These are phyloP conservation scores for Merluccius polli DNA, from an alignment of 2,797 vertebrate genomes.

Conservation along the genomic window DNA sequence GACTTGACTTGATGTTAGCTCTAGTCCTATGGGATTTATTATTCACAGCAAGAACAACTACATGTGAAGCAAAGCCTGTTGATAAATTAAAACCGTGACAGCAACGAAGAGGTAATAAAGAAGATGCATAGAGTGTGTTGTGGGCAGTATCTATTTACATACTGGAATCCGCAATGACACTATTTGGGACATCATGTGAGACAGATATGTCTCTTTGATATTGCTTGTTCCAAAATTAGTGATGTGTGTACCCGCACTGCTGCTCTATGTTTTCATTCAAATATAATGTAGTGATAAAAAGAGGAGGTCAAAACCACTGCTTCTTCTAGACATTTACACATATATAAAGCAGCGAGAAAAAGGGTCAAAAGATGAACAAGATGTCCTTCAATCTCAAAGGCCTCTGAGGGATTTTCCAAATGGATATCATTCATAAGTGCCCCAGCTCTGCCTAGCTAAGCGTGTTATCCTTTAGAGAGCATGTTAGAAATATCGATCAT, in stretches of 20 bases:
- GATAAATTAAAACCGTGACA: not conserved
- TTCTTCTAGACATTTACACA: not conserved
- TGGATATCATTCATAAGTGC: conserved; percentile 10
- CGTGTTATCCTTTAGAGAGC: conserved; percentile 18
- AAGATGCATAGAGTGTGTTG: not conserved
- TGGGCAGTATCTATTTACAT: conserved; percentile 24
- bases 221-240: conserved; percentile 59
- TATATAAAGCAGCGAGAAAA: not conserved
- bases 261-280: conserved; percentile 42
- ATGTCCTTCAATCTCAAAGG: not conserved
- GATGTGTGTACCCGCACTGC: conserved; percentile 50
- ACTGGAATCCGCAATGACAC: conserved; percentile 33
- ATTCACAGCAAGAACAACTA: not conserved
- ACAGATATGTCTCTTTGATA: conserved; percentile 53
- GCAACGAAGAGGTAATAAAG: not conserved
- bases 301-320: not conserved
- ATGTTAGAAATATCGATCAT: conserved; percentile 28
- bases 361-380: not conserved
- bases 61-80: not conserved
- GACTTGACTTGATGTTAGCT: not conserved
- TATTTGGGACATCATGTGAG: conserved; percentile 52
- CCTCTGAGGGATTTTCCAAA: conserved; percentile 8
- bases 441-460: too few species aligned
- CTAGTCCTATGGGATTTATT: not conserved
- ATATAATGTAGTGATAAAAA: not conserved